A percentile compares a stretch with the other conserved stretches of the same genome.
phyloP scores from a whole-genome alignment of 2,888 invertebrate species.

The Patella depressa region DNA sequence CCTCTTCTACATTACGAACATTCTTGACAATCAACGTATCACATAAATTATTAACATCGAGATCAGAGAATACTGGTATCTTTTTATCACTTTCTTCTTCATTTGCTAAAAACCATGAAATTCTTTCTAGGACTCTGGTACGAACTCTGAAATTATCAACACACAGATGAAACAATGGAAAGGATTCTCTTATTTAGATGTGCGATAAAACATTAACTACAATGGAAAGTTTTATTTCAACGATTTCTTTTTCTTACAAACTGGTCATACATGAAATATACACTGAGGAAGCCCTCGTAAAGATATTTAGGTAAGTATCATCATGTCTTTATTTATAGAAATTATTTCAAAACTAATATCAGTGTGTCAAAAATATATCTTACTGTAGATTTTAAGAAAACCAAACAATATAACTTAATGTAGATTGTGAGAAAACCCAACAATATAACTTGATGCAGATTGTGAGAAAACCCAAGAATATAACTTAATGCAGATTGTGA shows the following conservation, averaged over 20 bases:
- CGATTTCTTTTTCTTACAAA: neutral
- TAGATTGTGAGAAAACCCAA: too few species aligned
- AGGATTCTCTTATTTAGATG: neutral
- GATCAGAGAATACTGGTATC: slow-evolving; percentile 55
- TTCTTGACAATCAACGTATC: slow-evolving; percentile 55
- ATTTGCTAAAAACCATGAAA: slow-evolving; percentile 63
- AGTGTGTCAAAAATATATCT: too few species aligned
- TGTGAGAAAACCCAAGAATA: too few species aligned
- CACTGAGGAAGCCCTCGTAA: too few species aligned
- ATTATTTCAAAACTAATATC: too few species aligned
- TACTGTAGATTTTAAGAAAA: too few species aligned
- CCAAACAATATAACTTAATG: too few species aligned
- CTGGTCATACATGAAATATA: too few species aligned
- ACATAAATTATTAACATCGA: slow-evolving; percentile 57
- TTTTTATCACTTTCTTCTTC: slow-evolving; percentile 56
- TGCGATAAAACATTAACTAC: neutral
- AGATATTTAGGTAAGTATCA: too few species aligned
- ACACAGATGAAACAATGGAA: neutral
- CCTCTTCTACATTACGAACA: slow-evolving; percentile 52
- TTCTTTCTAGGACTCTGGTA: slow-evolving; percentile 56
- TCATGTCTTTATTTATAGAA: too few species aligned
- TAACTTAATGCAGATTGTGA: too few species aligned
- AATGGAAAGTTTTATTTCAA: neutral
- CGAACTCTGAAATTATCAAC: slow-evolving; percentile 50
- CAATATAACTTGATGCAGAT: too few species aligned